Conservation (phyloP, 2,888 invertebrate genomes). For the Aricia artaxerxes region DNA sequence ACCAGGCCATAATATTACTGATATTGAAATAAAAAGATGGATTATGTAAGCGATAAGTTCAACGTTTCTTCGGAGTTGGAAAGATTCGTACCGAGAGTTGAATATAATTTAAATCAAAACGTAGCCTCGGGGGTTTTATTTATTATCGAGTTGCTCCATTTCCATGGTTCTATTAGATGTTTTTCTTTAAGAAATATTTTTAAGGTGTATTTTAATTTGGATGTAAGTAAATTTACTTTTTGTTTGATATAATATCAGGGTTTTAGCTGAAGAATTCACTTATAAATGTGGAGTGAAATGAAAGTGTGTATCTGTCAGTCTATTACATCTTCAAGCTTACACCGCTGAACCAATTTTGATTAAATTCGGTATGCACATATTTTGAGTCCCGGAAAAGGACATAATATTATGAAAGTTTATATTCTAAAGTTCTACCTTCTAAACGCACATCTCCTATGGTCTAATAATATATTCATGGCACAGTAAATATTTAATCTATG, state of each 20-base stretch:
- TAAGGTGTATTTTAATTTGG: neutral
- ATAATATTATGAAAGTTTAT: too few species aligned
- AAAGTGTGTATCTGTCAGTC: too few species aligned
- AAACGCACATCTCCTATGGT: neutral
- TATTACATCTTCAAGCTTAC: too few species aligned
- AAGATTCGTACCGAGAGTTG: neutral
- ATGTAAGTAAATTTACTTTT: neutral
- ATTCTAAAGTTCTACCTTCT: neutral
- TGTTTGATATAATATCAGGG: neutral
- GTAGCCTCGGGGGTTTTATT: constrained; percentile 17
- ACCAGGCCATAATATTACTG: constrained; percentile 15
- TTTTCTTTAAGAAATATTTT: constrained; percentile 2
- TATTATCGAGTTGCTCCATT: constrained; percentile 25
- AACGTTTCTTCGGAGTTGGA: neutral
- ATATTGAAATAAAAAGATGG: constrained; percentile 10
- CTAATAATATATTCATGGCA: constrained; percentile 44
- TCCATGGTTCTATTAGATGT: neutral
- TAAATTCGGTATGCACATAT: too few species aligned
- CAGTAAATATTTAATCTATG: constrained; percentile 28
- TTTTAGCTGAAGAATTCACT: neutral
- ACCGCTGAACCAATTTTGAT: too few species aligned
- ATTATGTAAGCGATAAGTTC: constrained; percentile 26
- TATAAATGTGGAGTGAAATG: neutral
- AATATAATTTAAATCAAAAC: constrained; percentile 24
- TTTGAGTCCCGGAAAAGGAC: too few species aligned